These are phyloP conservation scores for Leuctra nigra DNA, from an alignment of 2,888 invertebrate genomes.

Conservation along the genomic window DNA sequence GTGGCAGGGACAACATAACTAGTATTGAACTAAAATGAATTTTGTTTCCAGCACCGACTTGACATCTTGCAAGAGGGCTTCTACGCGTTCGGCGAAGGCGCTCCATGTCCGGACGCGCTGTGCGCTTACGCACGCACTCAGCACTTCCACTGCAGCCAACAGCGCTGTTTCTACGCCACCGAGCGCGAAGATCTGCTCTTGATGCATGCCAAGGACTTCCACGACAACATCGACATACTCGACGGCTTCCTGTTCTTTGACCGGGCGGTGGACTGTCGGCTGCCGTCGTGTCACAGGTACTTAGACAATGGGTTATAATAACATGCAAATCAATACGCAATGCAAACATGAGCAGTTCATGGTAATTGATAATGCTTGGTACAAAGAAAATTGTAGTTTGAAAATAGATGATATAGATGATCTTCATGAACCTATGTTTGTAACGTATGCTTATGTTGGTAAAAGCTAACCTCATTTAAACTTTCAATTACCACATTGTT, in stretches of 20 bases:
- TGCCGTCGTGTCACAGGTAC: conserved; percentile 52
- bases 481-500: no score
- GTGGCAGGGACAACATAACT: no score
- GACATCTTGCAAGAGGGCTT: conserved; percentile 36
- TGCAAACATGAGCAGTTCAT: no score
- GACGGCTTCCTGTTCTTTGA: conserved; percentile 85
- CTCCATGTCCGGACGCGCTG: conserved; percentile 65
- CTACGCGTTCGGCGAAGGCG: conserved; percentile 34
- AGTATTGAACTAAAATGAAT: no score
- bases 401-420: no score
- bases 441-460: no score
- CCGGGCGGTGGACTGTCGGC: conserved; percentile 60
- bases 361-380: no score
- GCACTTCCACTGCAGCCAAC: conserved; percentile 82
- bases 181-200: conserved; percentile 71
- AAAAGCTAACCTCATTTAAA: no score
- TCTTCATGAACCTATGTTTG: no score
- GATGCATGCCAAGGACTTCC: conserved; percentile 79
- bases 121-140: conserved; percentile 62
- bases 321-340: no score
- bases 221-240: conserved; percentile 71
- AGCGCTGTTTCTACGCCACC: conserved; percentile 74
- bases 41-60: conserved; percentile 25
- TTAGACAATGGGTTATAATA: no score
- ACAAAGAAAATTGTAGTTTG: no score